Evolutionary conservation across 2,797 vertebrate genomes (phyloP), one percentile per base, ranked within the genome.

Genomic region (Gastrophryne carolinensis): DNA sequence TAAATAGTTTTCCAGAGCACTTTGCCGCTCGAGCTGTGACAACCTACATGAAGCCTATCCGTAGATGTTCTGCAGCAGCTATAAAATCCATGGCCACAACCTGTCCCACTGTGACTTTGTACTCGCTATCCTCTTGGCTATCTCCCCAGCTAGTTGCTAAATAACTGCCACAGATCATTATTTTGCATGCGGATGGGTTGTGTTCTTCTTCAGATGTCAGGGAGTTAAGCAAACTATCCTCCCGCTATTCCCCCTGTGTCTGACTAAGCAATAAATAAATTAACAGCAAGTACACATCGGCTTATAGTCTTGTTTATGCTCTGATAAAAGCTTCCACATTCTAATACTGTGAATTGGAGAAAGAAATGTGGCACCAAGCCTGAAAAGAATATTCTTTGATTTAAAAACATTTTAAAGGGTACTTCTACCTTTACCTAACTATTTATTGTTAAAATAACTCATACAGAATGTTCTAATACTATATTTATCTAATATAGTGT

Each of bases 241-340:
- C 39, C 57, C 37, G 49, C 6, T 72, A 72, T 78, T 78, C 60
- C 75, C 29, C 35, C 50, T 78, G 75, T 78, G 75, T 58, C 75
- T 52, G 65, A 65, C 67, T 71, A 78, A 72, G 75, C 67, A 78
- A 65, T 78, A 78, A 72, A 78, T 71, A 78, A 72, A 78, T 78
- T 78, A 71, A 65, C 67, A 78, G 60, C 75, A 65, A 63, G 75
- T 29, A 64, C 53, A 71, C 50, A 64, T 70, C 35, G 71, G 57
- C 74, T 52, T 15, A 17, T 57, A 72, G 75, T 52, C 65, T 57
- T 65, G 75, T 78, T 78, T 78, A 78, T 72, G 67, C 75, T 71
- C 75, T 65, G 67, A 77, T 77, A 71, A 77, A 77, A 78, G 52
- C 65, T 29, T 50, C 39, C 32, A 41, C 44, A 34, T 65, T 71